These are phyloP conservation scores for Hystrix cristata DNA, from an alignment of 2,113 vertebrate genomes.

Conservation along the genomic window DNA sequence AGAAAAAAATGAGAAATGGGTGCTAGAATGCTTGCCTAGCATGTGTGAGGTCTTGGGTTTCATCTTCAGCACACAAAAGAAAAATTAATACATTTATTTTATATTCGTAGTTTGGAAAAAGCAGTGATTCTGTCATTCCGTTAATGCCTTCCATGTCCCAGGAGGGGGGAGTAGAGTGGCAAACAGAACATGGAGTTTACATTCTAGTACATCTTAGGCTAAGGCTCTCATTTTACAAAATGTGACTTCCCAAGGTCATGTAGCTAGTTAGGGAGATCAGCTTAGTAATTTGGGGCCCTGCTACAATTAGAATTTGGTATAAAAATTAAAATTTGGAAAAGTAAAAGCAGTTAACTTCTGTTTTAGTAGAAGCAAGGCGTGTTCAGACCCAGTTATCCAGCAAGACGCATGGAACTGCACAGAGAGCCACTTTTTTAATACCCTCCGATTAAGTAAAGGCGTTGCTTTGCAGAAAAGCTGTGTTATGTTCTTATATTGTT, in stretches of 20 bases:
- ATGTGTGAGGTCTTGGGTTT: neutral
- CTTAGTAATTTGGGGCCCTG: constrained; percentile 65
- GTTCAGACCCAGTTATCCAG: neutral
- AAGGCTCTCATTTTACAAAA: constrained; percentile 57
- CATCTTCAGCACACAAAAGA: neutral
- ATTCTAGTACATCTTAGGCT: neutral
- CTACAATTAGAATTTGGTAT: constrained; percentile 66
- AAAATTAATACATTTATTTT: constrained; percentile 20
- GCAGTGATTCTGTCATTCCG: neutral
- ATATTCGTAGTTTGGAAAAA: neutral
- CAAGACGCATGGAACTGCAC: neutral
- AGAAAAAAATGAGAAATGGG: neutral
- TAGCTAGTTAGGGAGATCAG: constrained; percentile 54
- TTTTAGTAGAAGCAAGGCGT: constrained; percentile 34
- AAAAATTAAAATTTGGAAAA: constrained; percentile 67
- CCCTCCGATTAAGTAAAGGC: neutral
- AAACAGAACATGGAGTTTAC: neutral
- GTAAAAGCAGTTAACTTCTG: constrained; percentile 30
- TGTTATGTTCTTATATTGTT: constrained; percentile 13
- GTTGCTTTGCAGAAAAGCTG: constrained; percentile 15
- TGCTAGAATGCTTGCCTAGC: neutral
- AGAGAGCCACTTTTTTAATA: neutral
- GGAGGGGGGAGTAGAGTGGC: neutral
- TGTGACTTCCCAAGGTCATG: constrained; percentile 67
- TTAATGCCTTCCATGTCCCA: neutral